Percentiles rank a stretch among this genome's conserved stretches.
Conservation (phyloP, 1,140 invertebrate species). For the Meloidogyne exigua region DNA sequence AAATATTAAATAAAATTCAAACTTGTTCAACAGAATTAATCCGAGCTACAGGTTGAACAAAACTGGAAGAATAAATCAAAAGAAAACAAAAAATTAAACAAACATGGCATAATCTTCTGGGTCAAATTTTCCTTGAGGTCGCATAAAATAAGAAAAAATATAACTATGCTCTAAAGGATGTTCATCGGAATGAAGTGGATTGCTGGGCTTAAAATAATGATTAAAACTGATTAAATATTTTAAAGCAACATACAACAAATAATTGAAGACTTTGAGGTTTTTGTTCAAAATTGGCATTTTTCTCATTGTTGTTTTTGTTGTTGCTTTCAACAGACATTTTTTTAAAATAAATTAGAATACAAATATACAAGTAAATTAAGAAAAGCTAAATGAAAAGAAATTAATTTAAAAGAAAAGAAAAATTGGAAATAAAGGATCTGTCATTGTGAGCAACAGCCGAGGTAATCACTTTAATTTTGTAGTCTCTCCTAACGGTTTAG, state of each 20-base stretch:
- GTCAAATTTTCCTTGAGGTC: constrained; percentile 72
- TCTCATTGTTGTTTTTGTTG: not conserved
- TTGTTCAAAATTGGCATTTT: constrained; percentile 1
- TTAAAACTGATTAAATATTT: not conserved
- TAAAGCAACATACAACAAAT: not conserved
- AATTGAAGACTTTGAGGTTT: constrained; percentile 1
- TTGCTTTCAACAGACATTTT: not conserved
- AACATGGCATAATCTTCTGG: constrained; percentile 74
- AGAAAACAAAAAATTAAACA: not conserved
- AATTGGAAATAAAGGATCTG: too few relatives aligned
- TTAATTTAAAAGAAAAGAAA: not conserved
- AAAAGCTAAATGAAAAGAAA: not conserved
- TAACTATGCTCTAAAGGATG: constrained; percentile 85
- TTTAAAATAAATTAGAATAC: not conserved
- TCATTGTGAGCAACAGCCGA: too few relatives aligned
- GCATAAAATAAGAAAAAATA: constrained; percentile 82
- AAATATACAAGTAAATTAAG: not conserved
- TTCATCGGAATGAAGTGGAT: constrained; percentile 65
- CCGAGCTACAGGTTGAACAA: constrained; percentile 75
- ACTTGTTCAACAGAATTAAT: constrained; percentile 78
- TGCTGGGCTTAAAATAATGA: not conserved
- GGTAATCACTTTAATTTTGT: too few relatives aligned
- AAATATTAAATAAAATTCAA: not conserved
- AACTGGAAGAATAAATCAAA: not conserved
- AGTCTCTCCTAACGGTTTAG: too few relatives aligned